phyloP scores from a whole-genome alignment of 2,888 invertebrate species.

The Dromius quadrimaculatus region DNA sequence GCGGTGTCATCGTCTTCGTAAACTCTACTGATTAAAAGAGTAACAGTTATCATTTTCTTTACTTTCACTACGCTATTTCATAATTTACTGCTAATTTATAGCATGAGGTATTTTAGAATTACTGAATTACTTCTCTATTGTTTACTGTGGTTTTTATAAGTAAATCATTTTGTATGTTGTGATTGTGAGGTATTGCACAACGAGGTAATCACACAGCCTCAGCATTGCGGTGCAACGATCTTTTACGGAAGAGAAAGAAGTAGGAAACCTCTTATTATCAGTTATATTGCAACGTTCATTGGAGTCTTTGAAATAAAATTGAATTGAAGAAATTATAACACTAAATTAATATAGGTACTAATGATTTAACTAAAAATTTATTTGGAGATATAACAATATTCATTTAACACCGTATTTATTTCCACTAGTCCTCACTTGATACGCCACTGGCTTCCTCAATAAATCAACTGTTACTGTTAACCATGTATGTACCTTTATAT shows the following conservation, averaged over 20 bases:
- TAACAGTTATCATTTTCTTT: constrained; percentile 27
- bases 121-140: constrained; percentile 22
- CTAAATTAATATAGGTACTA: too few species aligned
- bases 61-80: constrained; percentile 2
- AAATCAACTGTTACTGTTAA: too few species aligned
- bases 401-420: too few species aligned
- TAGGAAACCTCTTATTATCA: constrained; percentile 27
- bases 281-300: too few species aligned
- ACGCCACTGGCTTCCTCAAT: too few species aligned
- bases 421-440: too few species aligned
- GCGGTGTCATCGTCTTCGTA: constrained; percentile 24
- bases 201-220: constrained; percentile 21
- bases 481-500: too few species aligned
- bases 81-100: not conserved
- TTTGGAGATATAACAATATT: too few species aligned
- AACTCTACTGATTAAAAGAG: constrained; percentile 5
- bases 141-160: constrained; percentile 14
- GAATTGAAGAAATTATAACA: too few species aligned
- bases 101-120: not conserved
- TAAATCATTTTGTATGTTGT: constrained; percentile 30
- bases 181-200: constrained; percentile 17
- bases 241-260: constrained; percentile 32
- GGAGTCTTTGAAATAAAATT: too few species aligned
- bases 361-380: too few species aligned
- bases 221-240: constrained; percentile 23